phyloP scores from a whole-genome alignment of 2,797 vertebrate genomes.

The Petrocephalus schoutedeni region DNA sequence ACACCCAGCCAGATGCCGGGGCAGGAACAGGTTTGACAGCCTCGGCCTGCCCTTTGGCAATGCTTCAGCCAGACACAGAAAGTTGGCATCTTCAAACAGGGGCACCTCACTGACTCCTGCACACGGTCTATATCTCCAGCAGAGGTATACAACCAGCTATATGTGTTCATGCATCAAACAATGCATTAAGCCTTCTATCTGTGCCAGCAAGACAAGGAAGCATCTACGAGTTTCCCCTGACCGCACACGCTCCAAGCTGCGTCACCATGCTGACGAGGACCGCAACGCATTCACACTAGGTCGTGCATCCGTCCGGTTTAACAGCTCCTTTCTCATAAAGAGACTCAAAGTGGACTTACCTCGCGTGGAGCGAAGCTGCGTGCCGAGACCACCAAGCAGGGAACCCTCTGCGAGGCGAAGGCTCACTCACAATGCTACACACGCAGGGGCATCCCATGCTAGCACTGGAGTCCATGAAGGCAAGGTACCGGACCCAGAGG shows the following conservation, averaged over 20 bases:
- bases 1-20: background rate
- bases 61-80: background rate
- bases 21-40: background rate
- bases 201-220: background rate
- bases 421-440: background rate
- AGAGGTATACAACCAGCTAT: background rate
- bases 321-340: background rate
- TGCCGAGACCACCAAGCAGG: background rate
- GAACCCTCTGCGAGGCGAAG: background rate
- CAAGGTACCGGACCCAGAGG: background rate
- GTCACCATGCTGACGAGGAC: background rate
- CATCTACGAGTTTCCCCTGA: background rate
- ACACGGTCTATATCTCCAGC: background rate
- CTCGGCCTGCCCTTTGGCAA: background rate
- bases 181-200: background rate
- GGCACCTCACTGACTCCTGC: background rate
- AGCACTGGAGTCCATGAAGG: background rate
- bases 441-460: background rate
- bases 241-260: background rate
- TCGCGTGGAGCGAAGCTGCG: background rate
- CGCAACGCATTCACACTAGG: background rate
- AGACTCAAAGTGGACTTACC: background rate
- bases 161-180: background rate
- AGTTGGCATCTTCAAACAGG: background rate
- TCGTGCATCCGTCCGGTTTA: background rate